Evolutionary conservation across 2,113 vertebrate genomes (phyloP), one percentile per base, ranked within the genome.

Genomic region (Heteronetta atricapilla): DNA sequence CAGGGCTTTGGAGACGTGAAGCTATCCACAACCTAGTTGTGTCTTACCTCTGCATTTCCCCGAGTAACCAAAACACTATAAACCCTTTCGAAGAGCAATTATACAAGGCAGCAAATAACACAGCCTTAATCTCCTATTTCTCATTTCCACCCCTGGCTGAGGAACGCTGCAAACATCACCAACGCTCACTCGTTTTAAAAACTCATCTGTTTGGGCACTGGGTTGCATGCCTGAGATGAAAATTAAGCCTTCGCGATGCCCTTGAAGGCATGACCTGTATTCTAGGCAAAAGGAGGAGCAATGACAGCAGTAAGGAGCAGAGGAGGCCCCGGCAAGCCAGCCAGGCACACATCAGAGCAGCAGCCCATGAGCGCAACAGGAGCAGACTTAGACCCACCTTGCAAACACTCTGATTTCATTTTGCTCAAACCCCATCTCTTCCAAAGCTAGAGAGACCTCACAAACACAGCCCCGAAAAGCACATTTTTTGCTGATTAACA

Each of bases 1-100:
- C 88, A 91, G 95, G 94, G 95, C 88, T 93, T 97, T 69, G n/a
- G 94, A 96, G 95, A 97, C 55, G 46, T 18, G 10, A 95, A 86
- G 23, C 77, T 93, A 76, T 6, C 85, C 4, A 1, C 53, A 55
- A 38, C 38, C 85, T 84, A 20, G 59, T 69, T 79, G 36, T 12
- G 77, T 74, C 68, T 81, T 91, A 60, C 68, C 94, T 64, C 69
- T 93, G 40, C 66, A 97, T 84, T 69, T 68, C 48, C 29, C 75
- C 6, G 11, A 87, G 73, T 79, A 95, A 64, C 69, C 46, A 48
- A 66, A 70, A 19, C 17, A 36, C 38, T 21, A 48, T 4, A 85
- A 88, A 60, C 33, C 17, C 26, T 84, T 91, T 46, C 84, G 76
- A 53, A 64, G 17, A 40, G 29, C 80, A 56, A 10, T 40, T 86